These are phyloP conservation scores for Spatulosminthurus flaviceps DNA, from an alignment of 2,888 invertebrate genomes.

Conservation along the genomic window DNA sequence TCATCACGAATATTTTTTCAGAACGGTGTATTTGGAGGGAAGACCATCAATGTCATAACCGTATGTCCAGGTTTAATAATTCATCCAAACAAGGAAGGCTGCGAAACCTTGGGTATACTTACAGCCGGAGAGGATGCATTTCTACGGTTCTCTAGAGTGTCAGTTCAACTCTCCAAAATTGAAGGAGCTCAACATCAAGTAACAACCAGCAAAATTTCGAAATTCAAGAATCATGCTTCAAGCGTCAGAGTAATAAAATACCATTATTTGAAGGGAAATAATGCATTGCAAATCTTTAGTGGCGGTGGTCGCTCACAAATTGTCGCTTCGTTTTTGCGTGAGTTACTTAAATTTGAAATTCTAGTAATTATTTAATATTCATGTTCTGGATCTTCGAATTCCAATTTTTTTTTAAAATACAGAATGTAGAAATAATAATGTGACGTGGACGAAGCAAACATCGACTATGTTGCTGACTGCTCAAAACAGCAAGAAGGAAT, in stretches of 20 bases:
- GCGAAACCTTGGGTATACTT: slow-evolving; percentile 8
- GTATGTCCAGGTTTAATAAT: slow-evolving; percentile 3
- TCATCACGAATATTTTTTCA: slow-evolving; percentile 12
- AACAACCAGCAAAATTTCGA: slow-evolving; percentile 22
- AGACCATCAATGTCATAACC: slow-evolving; percentile 25
- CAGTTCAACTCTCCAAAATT: not conserved
- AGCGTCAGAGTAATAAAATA: slow-evolving; percentile 22
- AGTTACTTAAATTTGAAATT: not conserved
- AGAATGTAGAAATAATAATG: not conserved
- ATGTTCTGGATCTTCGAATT: not conserved
- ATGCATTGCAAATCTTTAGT: slow-evolving; percentile 21
- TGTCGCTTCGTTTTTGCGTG: slow-evolving; percentile 22
- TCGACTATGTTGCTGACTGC: not conserved
- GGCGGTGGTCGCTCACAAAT: slow-evolving; percentile 37
- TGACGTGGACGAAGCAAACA: slow-evolving; percentile 16
- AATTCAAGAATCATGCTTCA: slow-evolving; percentile 25
- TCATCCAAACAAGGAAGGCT: not conserved
- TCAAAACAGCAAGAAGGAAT: not conserved
- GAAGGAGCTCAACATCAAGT: no score
- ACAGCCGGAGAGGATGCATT: slow-evolving; percentile 42
- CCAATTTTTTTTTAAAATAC: not conserved
- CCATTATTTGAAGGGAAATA: not conserved
- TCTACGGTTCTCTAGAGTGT: not conserved
- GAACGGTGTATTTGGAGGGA: slow-evolving; percentile 38
- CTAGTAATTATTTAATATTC: not conserved